These are phyloP conservation scores for Teleogryllus oceanicus DNA, from an alignment of 2,888 invertebrate genomes.

Conservation along the genomic window DNA sequence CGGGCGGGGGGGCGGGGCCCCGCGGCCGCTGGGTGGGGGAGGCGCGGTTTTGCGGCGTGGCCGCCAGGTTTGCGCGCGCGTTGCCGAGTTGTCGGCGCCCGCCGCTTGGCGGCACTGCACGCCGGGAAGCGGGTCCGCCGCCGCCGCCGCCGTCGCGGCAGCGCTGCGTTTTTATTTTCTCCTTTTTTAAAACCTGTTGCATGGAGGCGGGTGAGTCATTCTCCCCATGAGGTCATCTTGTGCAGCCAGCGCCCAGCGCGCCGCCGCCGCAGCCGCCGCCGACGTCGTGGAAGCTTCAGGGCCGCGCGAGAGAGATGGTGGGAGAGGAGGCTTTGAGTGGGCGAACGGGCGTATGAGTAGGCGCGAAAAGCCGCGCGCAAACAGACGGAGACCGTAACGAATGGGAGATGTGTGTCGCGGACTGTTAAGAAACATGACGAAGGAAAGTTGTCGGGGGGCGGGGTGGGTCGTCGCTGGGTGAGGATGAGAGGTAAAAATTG, in stretches of 20 bases:
- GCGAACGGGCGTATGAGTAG: background rate
- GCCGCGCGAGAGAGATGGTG: background rate
- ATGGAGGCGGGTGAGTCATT: background rate
- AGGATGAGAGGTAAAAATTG: no score
- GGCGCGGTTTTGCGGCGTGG: background rate
- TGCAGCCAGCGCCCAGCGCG: background rate
- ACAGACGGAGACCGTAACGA: background rate
- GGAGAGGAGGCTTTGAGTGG: background rate
- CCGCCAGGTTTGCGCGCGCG: conserved; percentile 25
- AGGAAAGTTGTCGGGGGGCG: no score
- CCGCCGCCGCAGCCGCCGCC: background rate
- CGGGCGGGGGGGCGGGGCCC: background rate
- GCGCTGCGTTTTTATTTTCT: background rate
- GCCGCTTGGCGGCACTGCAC: conserved; percentile 28
- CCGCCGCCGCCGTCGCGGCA: conserved; percentile 22
- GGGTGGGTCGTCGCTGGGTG: no score
- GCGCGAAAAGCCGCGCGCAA: background rate
- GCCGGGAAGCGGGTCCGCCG: background rate
- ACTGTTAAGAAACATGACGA: no score
- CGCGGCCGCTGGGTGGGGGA: background rate
- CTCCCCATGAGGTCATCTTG: conserved; percentile 18
- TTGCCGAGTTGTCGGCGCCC: conserved; percentile 20
- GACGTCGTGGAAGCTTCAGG: background rate
- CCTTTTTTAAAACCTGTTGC: conserved; percentile 18
- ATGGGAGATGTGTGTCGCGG: no score